A percentile compares a stretch with the other conserved stretches of the same genome.
Evolutionary conservation across 2,113 vertebrate genomes (phyloP).

Genomic region (Nanorana parkeri): DNA sequence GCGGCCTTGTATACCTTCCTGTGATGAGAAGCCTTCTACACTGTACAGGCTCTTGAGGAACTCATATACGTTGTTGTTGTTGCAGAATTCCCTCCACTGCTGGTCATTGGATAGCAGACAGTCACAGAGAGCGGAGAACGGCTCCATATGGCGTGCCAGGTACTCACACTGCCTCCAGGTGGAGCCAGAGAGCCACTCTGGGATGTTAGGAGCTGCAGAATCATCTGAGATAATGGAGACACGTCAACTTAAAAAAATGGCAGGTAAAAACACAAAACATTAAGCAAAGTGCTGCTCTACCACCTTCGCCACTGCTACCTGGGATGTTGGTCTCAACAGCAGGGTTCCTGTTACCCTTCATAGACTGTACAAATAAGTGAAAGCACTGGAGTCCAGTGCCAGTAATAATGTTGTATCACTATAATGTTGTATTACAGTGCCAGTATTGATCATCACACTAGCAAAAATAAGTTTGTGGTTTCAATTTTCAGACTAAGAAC

Average conservation of each 20-base stretch:
- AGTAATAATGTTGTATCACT: no score
- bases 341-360: no score
- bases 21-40: neutral
- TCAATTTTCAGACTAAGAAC: no score
- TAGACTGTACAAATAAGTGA: no score
- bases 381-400: no score
- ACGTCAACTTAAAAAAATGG: neutral
- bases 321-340: no score
- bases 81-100: conserved; percentile 66
- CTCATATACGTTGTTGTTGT: conserved; percentile 49
- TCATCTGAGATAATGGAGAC: neutral
- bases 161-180: conserved; percentile 70
- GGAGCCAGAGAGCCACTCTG: conserved; percentile 61
- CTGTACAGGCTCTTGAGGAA: conserved; percentile 58
- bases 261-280: no score
- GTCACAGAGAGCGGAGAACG: conserved; percentile 64
- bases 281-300: no score
- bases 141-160: conserved; percentile 56
- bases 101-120: conserved; percentile 60
- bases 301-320: no score
- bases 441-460: no score
- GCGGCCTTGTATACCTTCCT: neutral
- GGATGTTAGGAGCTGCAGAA: neutral
- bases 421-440: no score
- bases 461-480: no score